Base-by-base conservation (phyloP, 2,113 vertebrate species). In the Ctenomys sociabilis region DNA sequence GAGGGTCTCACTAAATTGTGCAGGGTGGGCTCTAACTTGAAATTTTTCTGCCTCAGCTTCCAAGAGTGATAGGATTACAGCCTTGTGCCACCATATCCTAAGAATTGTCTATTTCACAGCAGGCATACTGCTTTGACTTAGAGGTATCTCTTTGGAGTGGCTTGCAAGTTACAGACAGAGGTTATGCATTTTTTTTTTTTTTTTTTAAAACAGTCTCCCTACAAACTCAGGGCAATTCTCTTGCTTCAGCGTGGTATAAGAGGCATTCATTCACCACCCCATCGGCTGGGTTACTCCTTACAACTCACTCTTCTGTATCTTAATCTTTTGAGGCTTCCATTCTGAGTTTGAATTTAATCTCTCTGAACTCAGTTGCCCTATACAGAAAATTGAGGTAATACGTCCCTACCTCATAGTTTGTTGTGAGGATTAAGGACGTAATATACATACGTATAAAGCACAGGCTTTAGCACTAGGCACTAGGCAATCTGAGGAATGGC, bases 81-180 rank as follows among this genome's bases (percentile, higher is more conserved):
- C 9, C 21, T 72, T 21, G 37, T 72, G n/a, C 70, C 70, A 72
- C n/a, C 2, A 72, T 21, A 24, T 40, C 70, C n/a, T 40, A 16
- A 72, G 40, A 54, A 72, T 84, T 13, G 32, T 75, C 16, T 61
- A 35, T 83, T 81, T 95, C 35, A 64, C 37, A 88, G 61, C 37
- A 87, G 81, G 45, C 80, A 72, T 66, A 19, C 26, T 82, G 59
- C 52, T 96, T 93, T 92, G 78, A 61, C 40, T 88, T 87, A 54
- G 22, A 73, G 75, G 37, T 9, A 19, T 84, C 93, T 87, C 66
- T 87, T 70, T 57, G 57, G 63, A 70, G 75, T 66, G 57, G 78
- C 22, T 52, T 89, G 61, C 2, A 21, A 77, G 26, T 61, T 87
- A 89, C 85, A 91, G 85, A 30, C 32, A 52, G 83, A 94, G 85